Conservation (phyloP, 1,140 invertebrate genomes). For the Macrobrachium rosenbergii region DNA sequence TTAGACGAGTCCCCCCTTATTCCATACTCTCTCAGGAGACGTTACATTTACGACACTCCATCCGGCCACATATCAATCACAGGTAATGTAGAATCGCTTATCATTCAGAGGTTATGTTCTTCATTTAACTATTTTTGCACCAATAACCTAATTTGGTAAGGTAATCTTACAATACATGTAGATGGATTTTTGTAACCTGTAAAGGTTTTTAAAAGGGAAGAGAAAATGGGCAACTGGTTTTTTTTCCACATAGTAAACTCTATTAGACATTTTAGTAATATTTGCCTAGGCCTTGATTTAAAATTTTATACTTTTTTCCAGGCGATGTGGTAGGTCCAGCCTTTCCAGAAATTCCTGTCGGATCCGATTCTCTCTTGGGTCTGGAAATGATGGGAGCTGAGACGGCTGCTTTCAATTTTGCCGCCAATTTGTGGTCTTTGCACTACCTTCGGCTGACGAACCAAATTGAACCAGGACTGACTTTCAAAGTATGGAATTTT, state of each 20-base stretch:
- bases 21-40: slow-evolving; percentile 74
- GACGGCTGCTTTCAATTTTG: slow-evolving; percentile 76
- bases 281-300: too few species aligned
- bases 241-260: too few species aligned
- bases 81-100: slow-evolving; percentile 70
- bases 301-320: slow-evolving; percentile 2
- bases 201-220: too few species aligned
- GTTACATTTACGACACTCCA: slow-evolving; percentile 75
- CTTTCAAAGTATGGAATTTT: slow-evolving; percentile 46
- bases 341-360: slow-evolving; percentile 74
- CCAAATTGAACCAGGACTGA: slow-evolving; percentile 53
- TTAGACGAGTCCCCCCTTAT: slow-evolving; percentile 76
- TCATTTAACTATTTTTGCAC: not conserved
- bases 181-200: too few species aligned
- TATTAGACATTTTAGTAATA: too few species aligned
- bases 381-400: slow-evolving; percentile 69
- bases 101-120: not conserved
- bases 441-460: slow-evolving; percentile 71
- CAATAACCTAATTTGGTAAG: too few species aligned
- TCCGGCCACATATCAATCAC: slow-evolving; percentile 70
- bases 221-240: too few species aligned
- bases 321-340: slow-evolving; percentile 76
- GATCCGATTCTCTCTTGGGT: slow-evolving; percentile 68
- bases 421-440: slow-evolving; percentile 75
- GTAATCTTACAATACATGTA: too few species aligned